Base-by-base conservation (phyloP, 1,140 invertebrate genomes). In the Lepidurus arcticus region DNA sequence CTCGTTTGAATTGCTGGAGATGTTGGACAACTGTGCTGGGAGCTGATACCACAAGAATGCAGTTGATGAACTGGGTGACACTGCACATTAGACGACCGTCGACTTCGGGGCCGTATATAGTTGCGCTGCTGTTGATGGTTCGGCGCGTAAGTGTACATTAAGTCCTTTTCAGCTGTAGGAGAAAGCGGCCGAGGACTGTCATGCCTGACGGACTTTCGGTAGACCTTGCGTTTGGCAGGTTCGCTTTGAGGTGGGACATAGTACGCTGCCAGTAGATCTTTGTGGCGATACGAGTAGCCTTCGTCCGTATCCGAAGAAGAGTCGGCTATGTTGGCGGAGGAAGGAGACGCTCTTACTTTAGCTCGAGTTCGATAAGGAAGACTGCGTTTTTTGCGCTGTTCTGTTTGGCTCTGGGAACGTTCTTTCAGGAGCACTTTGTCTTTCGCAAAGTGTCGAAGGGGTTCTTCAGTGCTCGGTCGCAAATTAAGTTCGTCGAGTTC, bases 401-500 rank as follows among this genome's bases (percentile, higher is more conserved):
- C 53, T 65, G 53, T 65, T 65, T 65, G 53, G 53, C 53, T 16
- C 53, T 65, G 53, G 21, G 21, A 21, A 65, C 53, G 53, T 21
- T 65, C 53, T 16, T 65, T 65, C 9, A 21, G 21, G 53, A 65
- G 53, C 53, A 65, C 53, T 65, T 65, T 65, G 53, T 21, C 53
- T 9, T 21, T 21, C 6, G 53, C 53, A 65, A 65, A 21, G 53
- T 65, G 53, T 65, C 53, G 16, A 65, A 65, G 53, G 21, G 78
- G 73, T 78, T 78, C 7, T 73, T 42, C 34, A 74, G 53, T 8
- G 44, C 42, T 45, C 34, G 78, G 24, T 73, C 43, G 44, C 16
- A 16, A 44, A 78, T 21, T n/a, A 74, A 78, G 42, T 44, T 78
- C 78, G 73, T 78, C 78, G 42, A 75, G 74, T 16, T 78, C 78